Conservation (phyloP, 2,888 invertebrate genomes). For the Leptothorax acervorum region DNA sequence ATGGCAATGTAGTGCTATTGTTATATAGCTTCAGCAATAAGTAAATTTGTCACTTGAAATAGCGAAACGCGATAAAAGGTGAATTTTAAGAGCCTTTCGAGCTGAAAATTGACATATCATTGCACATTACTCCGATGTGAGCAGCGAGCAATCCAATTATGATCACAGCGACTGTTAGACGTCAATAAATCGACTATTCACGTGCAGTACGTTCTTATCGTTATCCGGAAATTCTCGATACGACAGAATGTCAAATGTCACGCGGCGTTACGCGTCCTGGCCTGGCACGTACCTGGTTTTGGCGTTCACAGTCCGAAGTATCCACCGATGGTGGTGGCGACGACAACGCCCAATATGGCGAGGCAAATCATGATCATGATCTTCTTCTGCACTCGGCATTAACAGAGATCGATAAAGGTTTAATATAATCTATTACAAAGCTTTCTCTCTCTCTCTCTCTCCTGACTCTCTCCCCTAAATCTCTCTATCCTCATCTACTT, state of each 20-base stretch:
- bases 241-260: conserved; percentile 13
- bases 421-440: conserved; percentile 63
- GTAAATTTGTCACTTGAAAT: background rate
- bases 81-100: background rate
- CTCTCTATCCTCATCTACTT: background rate
- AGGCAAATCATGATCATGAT: conserved; percentile 97
- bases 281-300: conserved; percentile 75
- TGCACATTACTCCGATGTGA: background rate
- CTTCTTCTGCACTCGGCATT: conserved; percentile 92
- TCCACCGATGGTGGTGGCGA: conserved; percentile 89
- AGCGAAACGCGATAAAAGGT: background rate
- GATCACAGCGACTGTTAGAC: background rate
- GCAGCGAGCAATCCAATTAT: background rate
- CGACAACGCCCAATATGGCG: conserved; percentile 92
- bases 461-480: conserved; percentile 20
- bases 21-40: background rate
- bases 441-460: conserved; percentile 27
- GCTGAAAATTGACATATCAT: background rate
- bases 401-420: conserved; percentile 70
- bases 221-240: background rate
- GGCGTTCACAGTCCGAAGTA: conserved; percentile 88
- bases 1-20: background rate
- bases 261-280: background rate
- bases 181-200: background rate
- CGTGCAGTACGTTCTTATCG: background rate